phyloP scores from a whole-genome alignment of 2,888 invertebrate genomes.

The Mactromeris polynyma region DNA sequence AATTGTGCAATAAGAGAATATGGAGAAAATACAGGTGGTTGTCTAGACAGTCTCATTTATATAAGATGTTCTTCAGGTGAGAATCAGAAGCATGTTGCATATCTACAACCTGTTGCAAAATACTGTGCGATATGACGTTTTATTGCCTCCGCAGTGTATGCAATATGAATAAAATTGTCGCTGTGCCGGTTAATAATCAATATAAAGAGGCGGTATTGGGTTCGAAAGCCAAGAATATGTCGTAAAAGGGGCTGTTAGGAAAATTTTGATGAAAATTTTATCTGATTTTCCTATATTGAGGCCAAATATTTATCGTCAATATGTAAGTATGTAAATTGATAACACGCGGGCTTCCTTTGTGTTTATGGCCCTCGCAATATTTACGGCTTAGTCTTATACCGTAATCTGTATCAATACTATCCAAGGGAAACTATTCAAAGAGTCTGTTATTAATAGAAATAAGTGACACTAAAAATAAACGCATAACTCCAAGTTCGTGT shows the following conservation, averaged over 20 bases:
- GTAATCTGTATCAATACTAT: too few relatives aligned
- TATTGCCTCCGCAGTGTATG: neutral
- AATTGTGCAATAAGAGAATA: conserved; percentile 31
- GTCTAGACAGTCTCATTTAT: conserved; percentile 65
- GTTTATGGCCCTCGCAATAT: neutral
- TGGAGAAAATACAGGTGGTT: conserved; percentile 58
- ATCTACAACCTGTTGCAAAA: conserved; percentile 7
- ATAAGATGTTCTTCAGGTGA: conserved; percentile 63
- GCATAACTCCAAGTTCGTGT: too few relatives aligned
- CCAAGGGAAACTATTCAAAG: too few relatives aligned
- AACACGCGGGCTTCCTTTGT: neutral
- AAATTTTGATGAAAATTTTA: neutral
- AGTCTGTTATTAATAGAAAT: too few relatives aligned
- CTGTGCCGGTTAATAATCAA: neutral
- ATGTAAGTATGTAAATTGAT: neutral
- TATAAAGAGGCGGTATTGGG: too few relatives aligned
- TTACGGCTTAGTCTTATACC: too few relatives aligned
- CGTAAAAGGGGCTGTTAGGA: neutral
- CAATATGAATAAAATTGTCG: neutral
- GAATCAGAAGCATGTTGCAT: conserved; percentile 57
- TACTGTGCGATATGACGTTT: neutral
- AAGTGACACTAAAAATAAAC: too few relatives aligned
- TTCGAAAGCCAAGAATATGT: neutral
- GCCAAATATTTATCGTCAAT: neutral
- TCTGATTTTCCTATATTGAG: neutral